Conservation (phyloP, 2,113 vertebrate species). For the Chaetura pelagica region DNA sequence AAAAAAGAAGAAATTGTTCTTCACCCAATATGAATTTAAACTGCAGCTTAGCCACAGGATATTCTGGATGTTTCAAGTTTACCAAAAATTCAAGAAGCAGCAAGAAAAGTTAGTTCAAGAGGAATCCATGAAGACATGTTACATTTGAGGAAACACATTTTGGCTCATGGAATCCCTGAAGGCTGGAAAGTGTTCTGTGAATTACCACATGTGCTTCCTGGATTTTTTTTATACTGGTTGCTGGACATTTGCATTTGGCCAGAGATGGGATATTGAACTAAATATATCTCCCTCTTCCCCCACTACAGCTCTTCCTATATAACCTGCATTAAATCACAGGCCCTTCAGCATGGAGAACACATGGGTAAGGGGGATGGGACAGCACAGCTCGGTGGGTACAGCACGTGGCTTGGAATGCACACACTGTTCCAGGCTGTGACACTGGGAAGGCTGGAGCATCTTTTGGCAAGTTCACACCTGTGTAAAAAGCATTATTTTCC, state of each 20-base stretch:
- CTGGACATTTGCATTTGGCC: background rate
- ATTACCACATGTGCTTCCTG: background rate
- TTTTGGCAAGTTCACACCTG: background rate
- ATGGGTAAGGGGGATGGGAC: background rate
- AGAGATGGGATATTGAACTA: background rate
- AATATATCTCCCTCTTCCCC: background rate
- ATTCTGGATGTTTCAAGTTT: background rate
- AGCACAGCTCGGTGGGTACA: background rate
- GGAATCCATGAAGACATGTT: background rate
- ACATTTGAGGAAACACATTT: background rate
- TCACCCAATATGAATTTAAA: background rate
- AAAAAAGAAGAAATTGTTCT: background rate
- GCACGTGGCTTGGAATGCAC: rapidly evolving
- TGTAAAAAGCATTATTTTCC: background rate
- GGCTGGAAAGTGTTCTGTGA: background rate
- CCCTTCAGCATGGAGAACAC: background rate
- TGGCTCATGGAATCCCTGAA: background rate
- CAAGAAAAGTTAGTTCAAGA: background rate
- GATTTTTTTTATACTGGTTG: background rate
- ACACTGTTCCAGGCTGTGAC: background rate
- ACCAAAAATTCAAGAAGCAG: background rate
- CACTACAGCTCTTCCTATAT: background rate
- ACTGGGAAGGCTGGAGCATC: background rate
- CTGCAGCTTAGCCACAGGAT: background rate
- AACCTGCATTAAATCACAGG: background rate